Evolutionary conservation across 2,888 invertebrate species (phyloP), one percentile per base, ranked within the genome.

Genomic region (Leucania comma): DNA sequence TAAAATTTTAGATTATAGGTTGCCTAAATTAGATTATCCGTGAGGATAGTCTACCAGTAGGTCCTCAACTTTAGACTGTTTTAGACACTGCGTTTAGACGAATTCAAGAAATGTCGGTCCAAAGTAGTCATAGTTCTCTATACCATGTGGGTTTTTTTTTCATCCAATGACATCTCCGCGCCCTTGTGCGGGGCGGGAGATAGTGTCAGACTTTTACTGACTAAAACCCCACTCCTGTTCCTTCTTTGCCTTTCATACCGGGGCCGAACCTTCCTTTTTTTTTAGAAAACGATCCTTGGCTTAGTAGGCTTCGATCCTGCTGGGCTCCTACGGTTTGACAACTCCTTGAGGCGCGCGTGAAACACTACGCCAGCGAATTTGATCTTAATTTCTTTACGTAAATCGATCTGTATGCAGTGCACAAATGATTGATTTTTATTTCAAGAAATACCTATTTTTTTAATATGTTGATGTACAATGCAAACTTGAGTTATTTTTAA

Each of bases 401-500:
- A 29, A 29, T 3, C 10, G 10, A 20, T 12, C n/a, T n/a, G n/a
- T n/a, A 32, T 32, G 56, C n/a, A 56, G 32, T n/a, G 56, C 2
- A 20, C 3, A 53, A 53, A 53, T 53, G 17, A 53, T 20, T 20
- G 20, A 29, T 32, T 54, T 32, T 26, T 9, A 24, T 57, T 3
- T 57, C 14, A 35, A 22, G 12, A 12, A 22, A 14, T 20, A 22
- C 29, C 29, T 29, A 29, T 29, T 29, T n/a, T 57, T 57, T 38
- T 22, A 54, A 2, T 48, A 29, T 20, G 50, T 54, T 68, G 32
- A 63, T 75, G 65, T 64, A 59, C 71, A 78, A 79, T 79, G 79
- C 78, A 79, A 78, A 68, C 38, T 65, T 57, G 20, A 24, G 26
- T 65, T 51, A 50, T 78, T 29, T 0, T 48, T 71, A 75, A 64